Base-by-base conservation (phyloP, 1,140 invertebrate species). In the Galleria mellonella region DNA sequence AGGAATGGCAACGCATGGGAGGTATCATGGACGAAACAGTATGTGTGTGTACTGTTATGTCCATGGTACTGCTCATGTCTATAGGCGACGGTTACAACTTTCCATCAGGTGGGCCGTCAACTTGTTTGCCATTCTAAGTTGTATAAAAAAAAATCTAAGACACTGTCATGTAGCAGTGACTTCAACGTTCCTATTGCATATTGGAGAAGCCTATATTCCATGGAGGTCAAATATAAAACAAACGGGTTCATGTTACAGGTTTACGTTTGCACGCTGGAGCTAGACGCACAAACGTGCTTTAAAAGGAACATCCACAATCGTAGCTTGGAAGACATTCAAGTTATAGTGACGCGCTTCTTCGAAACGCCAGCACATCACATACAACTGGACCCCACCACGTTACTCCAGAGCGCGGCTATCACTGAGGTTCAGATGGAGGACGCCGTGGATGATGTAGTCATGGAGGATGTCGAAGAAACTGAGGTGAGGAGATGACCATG, bases 291-390 rank as follows among this genome's bases (percentile, higher is more conserved):
- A 54, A 87, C 90, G 0, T 98, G 96, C 76, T 86, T 89, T 29
- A 93, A 94, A 72, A 87, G 94, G 36, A 98, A 98, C 76, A 92
- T 94, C 54, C 96, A 98, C 69, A 91, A 93, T 43, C 89, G 96
- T 35, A 91, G 84, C 1, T 87, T 94, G 55, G 88, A 91, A 17
- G 96, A 98, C 41, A 95, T 98, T 28, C 88, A 93, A 66, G 88
- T 90, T 62, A 91, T 97, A 41, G 83, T 92, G 29, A 84, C 90
- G 47, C 90, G 90, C 31, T 98, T 96, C 91, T 92, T 96, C 67
- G 83, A 87, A 6, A 95, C 94, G 0, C 96, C 96, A 0, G 71
- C 85, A 23, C 86, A 90, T 51, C 89, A 90, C 66, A 89, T 89
- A 11, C 84, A 90, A 47, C 71, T 98, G 43, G 96, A 98, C 77